phyloP scores from a whole-genome alignment of 2,113 vertebrate genomes.

The Craseonycteris thonglongyai region DNA sequence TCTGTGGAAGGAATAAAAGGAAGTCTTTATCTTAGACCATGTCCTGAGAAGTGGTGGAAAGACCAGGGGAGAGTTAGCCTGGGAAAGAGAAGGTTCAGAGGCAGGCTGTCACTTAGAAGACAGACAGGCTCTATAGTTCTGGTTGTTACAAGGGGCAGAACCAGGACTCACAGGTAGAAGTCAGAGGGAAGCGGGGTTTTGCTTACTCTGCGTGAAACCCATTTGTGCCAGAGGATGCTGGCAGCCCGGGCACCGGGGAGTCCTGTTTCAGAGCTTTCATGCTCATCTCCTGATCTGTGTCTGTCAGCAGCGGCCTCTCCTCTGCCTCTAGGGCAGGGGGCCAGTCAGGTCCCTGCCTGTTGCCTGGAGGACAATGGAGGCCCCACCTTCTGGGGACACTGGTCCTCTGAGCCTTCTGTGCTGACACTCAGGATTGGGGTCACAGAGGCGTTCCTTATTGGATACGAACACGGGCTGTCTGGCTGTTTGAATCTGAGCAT shows the following conservation, averaged over 20 bases:
- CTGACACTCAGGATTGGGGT: background rate
- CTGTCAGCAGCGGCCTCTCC: fast-evolving
- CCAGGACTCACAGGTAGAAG: background rate
- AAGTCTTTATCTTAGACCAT: background rate
- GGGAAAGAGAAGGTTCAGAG: background rate
- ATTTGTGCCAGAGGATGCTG: background rate
- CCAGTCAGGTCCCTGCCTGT: background rate
- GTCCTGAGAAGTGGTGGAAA: background rate
- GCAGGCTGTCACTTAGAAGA: background rate
- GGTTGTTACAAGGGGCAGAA: background rate
- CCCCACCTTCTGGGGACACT: background rate
- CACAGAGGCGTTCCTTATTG: background rate
- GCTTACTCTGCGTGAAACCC: background rate
- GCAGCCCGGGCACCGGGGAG: no score
- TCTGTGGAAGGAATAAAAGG: background rate
- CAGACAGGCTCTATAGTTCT: fast-evolving
- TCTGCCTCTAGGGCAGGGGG: background rate
- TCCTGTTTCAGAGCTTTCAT: background rate
- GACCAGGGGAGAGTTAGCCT: background rate
- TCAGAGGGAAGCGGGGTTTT: background rate
- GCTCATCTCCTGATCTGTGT: background rate
- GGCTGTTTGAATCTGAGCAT: background rate
- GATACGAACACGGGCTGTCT: background rate
- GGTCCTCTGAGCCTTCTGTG: background rate
- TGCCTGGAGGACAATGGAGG: background rate